Base-by-base conservation (phyloP, 1,140 invertebrate genomes). In the Danaus plexippus region DNA sequence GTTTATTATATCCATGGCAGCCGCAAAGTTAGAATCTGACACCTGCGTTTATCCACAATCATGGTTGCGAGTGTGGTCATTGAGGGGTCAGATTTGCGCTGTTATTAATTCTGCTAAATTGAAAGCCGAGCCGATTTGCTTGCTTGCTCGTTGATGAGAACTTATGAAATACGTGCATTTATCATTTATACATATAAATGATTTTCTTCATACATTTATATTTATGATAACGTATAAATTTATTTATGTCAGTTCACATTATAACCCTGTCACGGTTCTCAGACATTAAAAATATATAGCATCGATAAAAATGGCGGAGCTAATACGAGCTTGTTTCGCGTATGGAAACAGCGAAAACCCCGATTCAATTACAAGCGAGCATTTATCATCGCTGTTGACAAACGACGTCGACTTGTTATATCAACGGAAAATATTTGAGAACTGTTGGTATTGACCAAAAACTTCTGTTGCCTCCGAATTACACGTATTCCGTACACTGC, bases 391-490 rank as follows among this genome's bases (percentile, higher is more conserved):
- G 67, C 53, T 67, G 64, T 63, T 65, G 68, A 75, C 73, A 65
- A 75, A 73, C 70, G 72, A 69, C 64, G 70, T 66, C 64, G 68
- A 75, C 72, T 75, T 75, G 72, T 68, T 73, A 69, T 75, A 65
- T 64, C 64, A 59, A 73, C 67, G 69, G 70, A 67, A 65, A 73
- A 73, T 72, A 70, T 73, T 75, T 66, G 70, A 75, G 70, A 75
- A 72, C 72, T 67, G 68, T 68, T 72, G 22, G 22, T 32, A 32
- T 32, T 32, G 22, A 32, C 22, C 22, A 32, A 32, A 15, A 32
- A 32, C 22, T 32, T 32, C 5, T 32, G 22, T 8, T 32, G 22
- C 22, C 22, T 32, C 7, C 22, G 7, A 32, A 32, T 32, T 6
- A 32, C 22, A 32, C 22, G 22, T 15, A 15, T 15, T 15, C 15